Evolutionary conservation across 2,113 vertebrate genomes (phyloP), one percentile per base, ranked within the genome.

Genomic region (Felis chaus): DNA sequence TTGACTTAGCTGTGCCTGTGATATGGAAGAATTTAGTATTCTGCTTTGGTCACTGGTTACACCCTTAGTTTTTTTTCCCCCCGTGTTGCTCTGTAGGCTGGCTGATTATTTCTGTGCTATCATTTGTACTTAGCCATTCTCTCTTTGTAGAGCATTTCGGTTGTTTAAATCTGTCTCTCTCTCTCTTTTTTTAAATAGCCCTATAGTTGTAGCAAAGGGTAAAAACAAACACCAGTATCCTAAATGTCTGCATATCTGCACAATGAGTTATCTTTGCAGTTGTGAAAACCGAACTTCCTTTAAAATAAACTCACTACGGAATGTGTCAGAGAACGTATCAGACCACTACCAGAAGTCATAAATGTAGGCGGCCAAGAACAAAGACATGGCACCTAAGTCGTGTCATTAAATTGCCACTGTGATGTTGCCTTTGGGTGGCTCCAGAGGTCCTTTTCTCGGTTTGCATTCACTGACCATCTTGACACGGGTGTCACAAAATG

Each of bases 341-440:
- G 4, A 23, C 36, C 12, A 9, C 10, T 11, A 15, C 14, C 1
- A 0, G 7, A 14, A 76, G 39, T 16, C 3, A 4, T 6, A 3
- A 41, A 13, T 15, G 18, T 29, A 74, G 66, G 33, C 29, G 16
- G 41, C 29, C 69, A 15, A 14, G 14, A 41, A 39, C 25, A 33
- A 25, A 61, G 39, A 18, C 65, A 7, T 9, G 66, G 48, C 36
- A 2, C 61, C 39, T 1, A 19, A 9, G 11, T 4, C 3, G 27
- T 0, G 18, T n/a, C 63, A 5, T 7, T 23, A 31, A 23, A 0
- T 29, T 6, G 19, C 14, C 36, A 16, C 21, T 21, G 1, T 14
- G 18, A 36, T 18, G 8, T 86, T 57, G 68, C 48, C 29, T 33
- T 10, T 33, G 41, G 16, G 4, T 8, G 3, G 19, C 61, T 92